phyloP scores from a whole-genome alignment of 2,888 invertebrate genomes.

The Liodrosophila aerea region DNA sequence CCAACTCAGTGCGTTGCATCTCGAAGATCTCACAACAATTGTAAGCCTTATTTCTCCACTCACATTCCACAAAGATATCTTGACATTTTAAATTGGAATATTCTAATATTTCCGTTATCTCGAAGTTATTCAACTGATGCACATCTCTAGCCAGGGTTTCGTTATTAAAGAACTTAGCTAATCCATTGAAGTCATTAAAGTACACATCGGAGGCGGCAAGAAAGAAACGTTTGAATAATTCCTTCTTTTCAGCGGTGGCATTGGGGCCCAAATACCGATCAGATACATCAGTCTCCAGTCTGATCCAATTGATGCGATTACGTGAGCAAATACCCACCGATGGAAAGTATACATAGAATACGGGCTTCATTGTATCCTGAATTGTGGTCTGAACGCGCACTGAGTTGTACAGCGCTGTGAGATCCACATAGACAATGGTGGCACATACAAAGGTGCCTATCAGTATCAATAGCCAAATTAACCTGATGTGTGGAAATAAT shows the following conservation, averaged over 20 bases:
- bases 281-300: conserved; percentile 60
- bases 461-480: conserved; percentile 76
- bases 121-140: conserved; percentile 62
- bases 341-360: conserved; percentile 76
- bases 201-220: conserved; percentile 51
- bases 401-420: conserved; percentile 65
- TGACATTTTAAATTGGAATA: conserved; percentile 70
- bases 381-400: conserved; percentile 77
- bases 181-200: conserved; percentile 48
- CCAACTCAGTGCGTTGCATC: conserved; percentile 82
- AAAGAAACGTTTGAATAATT: conserved; percentile 71
- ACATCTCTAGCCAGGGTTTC: conserved; percentile 46
- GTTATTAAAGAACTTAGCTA: conserved; percentile 60
- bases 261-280: conserved; percentile 69
- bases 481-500: conserved; percentile 35
- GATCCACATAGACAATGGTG: conserved; percentile 67
- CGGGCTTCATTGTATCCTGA: conserved; percentile 74
- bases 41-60: conserved; percentile 81
- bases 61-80: conserved; percentile 81
- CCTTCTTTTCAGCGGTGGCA: conserved; percentile 44
- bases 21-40: conserved; percentile 83
- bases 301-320: conserved; percentile 75
- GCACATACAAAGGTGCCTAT: conserved; percentile 65
- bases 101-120: conserved; percentile 66
- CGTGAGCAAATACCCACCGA: conserved; percentile 78